These are phyloP conservation scores for Callaeas wilsoni DNA, from an alignment of 2,113 vertebrate species.

Conservation along the genomic window DNA sequence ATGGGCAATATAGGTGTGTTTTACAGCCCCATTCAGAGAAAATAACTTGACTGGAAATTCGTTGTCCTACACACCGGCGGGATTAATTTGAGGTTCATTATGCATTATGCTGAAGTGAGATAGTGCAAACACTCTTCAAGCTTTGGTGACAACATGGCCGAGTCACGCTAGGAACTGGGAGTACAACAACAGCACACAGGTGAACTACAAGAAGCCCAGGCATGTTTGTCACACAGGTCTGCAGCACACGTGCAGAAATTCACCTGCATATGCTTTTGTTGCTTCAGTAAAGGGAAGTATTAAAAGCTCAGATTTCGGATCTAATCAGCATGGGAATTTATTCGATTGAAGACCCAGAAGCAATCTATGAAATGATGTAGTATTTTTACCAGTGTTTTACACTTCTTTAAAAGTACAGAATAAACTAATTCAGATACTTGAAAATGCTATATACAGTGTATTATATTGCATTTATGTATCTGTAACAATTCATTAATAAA, in stretches of 20 bases:
- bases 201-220: not conserved
- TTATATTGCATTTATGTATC: not conserved
- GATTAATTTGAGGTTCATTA: constrained; percentile 1
- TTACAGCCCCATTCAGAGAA: constrained; percentile 10
- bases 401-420: not conserved
- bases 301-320: not conserved
- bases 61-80: not conserved
- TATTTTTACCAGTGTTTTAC: not conserved
- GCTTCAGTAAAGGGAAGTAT: not conserved
- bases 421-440: not conserved
- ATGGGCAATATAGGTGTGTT: not conserved
- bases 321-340: not conserved
- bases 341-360: not conserved
- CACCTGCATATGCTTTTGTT: not conserved
- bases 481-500: not conserved
- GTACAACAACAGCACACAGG: not conserved
- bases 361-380: not conserved
- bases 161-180: not conserved
- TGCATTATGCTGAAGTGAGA: not conserved
- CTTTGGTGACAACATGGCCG: not conserved
- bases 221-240: not conserved
- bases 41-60: not conserved
- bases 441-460: not conserved
- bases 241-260: not conserved
- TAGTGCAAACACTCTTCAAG: not conserved